These are phyloP conservation scores for Seriola quinqueradiata DNA, from an alignment of 2,113 vertebrate genomes.

Conservation along the genomic window DNA sequence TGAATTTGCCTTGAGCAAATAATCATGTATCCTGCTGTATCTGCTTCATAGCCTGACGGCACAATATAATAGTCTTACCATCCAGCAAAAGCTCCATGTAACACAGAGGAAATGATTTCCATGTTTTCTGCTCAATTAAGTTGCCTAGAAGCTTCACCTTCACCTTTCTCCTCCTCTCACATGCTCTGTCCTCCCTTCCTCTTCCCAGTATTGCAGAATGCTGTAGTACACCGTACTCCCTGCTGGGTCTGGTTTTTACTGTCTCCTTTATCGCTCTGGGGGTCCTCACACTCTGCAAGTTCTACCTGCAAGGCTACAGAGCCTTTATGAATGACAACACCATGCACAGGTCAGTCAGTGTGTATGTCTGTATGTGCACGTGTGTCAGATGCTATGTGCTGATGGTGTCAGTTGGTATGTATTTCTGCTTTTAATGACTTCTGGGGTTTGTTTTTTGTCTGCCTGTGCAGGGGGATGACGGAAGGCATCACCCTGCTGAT, in stretches of 20 bases:
- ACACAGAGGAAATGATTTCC: background rate
- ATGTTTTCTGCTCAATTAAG: background rate
- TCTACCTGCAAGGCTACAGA: conserved; percentile 97
- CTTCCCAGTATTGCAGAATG: conserved; percentile 93
- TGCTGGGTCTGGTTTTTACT: conserved; percentile 96
- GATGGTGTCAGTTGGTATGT: background rate
- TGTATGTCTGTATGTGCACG: background rate
- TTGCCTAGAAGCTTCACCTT: background rate
- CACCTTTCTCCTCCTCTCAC: background rate
- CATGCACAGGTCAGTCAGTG: conserved; percentile 91
- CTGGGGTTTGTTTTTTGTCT: background rate
- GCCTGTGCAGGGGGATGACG: conserved; percentile 92
- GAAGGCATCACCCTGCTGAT: conserved; percentile 96
- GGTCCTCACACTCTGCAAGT: conserved; percentile 98
- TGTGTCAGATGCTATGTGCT: background rate
- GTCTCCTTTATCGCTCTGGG: conserved; percentile 98
- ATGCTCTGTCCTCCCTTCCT: background rate
- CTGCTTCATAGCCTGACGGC: background rate
- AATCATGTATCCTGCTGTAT: background rate
- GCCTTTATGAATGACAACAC: conserved; percentile 99
- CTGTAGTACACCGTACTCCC: conserved; percentile 96
- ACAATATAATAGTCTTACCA: background rate
- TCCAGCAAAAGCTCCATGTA: background rate
- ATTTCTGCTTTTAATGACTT: background rate
- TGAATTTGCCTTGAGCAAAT: background rate